These are phyloP conservation scores for Morone chrysops DNA, from an alignment of 2,113 vertebrate species.

Conservation along the genomic window DNA sequence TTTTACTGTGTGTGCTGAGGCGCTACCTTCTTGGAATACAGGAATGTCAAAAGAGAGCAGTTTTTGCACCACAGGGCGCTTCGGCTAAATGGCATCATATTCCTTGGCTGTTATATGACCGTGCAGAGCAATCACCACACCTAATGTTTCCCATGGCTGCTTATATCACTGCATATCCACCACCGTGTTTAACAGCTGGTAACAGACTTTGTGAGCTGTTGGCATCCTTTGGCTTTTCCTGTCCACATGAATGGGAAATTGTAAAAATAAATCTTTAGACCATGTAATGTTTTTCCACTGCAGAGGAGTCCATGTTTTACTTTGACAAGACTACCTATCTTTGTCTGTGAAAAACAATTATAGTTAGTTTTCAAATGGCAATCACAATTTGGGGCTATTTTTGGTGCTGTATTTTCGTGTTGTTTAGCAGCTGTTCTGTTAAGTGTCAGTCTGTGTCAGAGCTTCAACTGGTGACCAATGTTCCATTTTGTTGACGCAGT, in stretches of 20 bases:
- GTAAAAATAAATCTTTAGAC: constrained; percentile 27
- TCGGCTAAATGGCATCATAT: constrained; percentile 61
- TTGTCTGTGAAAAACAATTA: neutral
- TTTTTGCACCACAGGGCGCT: constrained; percentile 48
- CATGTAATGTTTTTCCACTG: constrained; percentile 34
- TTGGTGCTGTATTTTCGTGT: neutral
- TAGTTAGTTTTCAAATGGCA: constrained; percentile 3
- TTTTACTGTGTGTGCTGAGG: constrained; percentile 28
- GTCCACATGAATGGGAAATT: constrained; percentile 13
- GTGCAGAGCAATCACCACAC: constrained; percentile 48
- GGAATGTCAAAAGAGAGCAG: constrained; percentile 10
- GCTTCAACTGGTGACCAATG: constrained; percentile 12
- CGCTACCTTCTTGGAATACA: neutral
- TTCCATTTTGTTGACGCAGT: constrained; percentile 15
- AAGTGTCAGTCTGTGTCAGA: constrained; percentile 10
- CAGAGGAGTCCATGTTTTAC: constrained; percentile 10
- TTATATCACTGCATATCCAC: constrained; percentile 44
- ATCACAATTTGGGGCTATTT: constrained; percentile 12
- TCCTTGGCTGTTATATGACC: constrained; percentile 60
- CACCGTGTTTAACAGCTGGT: constrained; percentile 50
- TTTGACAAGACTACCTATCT: neutral
- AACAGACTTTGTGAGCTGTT: constrained; percentile 34
- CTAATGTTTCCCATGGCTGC: constrained; percentile 63
- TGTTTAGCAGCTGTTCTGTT: constrained; percentile 3
- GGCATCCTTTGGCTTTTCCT: constrained; percentile 6